A percentile compares a stretch with the other conserved stretches of the same genome.
phyloP scores from a whole-genome alignment of 2,888 invertebrate species.

The Kuschelorhynchus macadamiae region DNA sequence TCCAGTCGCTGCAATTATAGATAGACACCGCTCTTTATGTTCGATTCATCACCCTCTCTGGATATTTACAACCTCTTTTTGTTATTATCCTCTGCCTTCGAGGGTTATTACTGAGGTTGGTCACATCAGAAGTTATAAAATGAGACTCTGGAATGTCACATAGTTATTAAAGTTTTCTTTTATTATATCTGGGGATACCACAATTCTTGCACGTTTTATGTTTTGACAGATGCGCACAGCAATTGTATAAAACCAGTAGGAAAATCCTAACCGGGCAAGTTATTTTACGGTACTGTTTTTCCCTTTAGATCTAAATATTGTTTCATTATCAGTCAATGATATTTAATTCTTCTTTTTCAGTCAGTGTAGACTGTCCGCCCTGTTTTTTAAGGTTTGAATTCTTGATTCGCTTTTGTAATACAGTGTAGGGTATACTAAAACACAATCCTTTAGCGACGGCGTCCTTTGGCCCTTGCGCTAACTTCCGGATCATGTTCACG shows the following conservation, averaged over 20 bases:
- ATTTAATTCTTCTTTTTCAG: background rate
- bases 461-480: no score
- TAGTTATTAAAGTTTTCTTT: constrained; percentile 14
- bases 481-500: no score
- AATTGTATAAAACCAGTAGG: background rate
- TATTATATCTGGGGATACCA: constrained; percentile 13
- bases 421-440: background rate
- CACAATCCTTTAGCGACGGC: no score
- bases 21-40: no score
- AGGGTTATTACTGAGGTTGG: constrained; percentile 5
- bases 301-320: constrained; percentile 15
- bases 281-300: constrained; percentile 13
- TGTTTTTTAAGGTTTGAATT: background rate
- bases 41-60: no score
- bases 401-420: background rate
- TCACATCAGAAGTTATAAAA: constrained; percentile 19
- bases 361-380: constrained; percentile 7
- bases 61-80: no score
- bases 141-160: constrained; percentile 2
- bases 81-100: no score
- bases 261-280: constrained; percentile 11
- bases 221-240: constrained; percentile 16
- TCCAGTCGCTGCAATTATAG: no score
- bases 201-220: constrained; percentile 17
- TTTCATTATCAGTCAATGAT: constrained; percentile 11